Base-by-base conservation (phyloP, 2,113 vertebrate species). In the Danionella cerebrum region DNA sequence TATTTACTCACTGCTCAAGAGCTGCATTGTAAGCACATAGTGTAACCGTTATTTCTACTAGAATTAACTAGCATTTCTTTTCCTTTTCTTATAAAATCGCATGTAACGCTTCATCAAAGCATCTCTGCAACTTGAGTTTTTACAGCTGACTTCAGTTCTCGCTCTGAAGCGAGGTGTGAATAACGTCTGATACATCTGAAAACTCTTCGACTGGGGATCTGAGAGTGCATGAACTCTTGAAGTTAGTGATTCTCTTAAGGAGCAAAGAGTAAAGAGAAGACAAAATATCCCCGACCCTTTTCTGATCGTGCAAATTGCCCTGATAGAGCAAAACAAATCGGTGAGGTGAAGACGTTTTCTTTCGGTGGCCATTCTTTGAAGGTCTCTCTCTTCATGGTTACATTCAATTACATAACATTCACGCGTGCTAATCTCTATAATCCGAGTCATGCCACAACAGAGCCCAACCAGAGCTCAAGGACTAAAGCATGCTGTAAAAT, bases 341-440 rank as follows among this genome's bases (percentile, higher is more conserved):
- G 11, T 19, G 1, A 14, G 10, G 38, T 21, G 13, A n/a, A 22
- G 8, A n/a, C 0, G 36, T 22, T 42, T 11, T 14, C 54, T 41
- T 39, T 27, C 27, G 6, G 4, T 18, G 50, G 18, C 12, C 11
- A 12, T 16, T 36, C n/a, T 53, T 24, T 44, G 5, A 27, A 5
- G 5, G 14, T 45, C 14, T 1, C 57, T 53, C 14, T 55, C 60
- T 50, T 60, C 41, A 52, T 27, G 12, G 64, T 65, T 77, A 73
- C 75, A 70, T 69, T 44, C 64, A 73, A 75, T 75, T 79, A 75
- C 67, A 69, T 72, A 73, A 73, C 67, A 18, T 53, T 65, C 63
- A 64, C 53, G 70, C 64, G 31, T 47, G 47, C 67, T 79, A 73
- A 79, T 79, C 78, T 75, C 60, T 9, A 35, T 75, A 75, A 77